Evolutionary conservation across 92 coral and sea anemone genomes (phyloP).

Genomic region (Plumapathes pennacea): DNA sequence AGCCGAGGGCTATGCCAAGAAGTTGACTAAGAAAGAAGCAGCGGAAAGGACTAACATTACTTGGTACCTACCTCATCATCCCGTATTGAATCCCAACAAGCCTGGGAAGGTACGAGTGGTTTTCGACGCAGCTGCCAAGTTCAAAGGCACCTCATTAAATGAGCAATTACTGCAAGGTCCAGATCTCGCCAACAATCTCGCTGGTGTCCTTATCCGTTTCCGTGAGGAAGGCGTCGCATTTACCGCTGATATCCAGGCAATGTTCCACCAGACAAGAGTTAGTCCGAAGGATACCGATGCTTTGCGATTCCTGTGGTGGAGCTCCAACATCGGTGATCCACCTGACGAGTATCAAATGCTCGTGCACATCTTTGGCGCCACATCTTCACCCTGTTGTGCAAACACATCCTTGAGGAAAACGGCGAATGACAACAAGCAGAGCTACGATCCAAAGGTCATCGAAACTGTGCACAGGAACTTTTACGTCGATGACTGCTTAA

Average conservation of each 20-base stretch:
- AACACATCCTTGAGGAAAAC: slow-evolving; percentile 47
- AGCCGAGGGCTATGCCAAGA: slow-evolving; percentile 42
- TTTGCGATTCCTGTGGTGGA: slow-evolving; percentile 63
- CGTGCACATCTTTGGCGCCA: slow-evolving; percentile 61
- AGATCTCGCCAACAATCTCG: slow-evolving; percentile 44
- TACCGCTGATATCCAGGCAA: slow-evolving; percentile 56
- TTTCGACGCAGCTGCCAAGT: slow-evolving; percentile 64
- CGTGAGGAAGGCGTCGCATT: slow-evolving; percentile 49
- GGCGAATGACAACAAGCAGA: slow-evolving; percentile 48
- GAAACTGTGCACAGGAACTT: slow-evolving; percentile 49
- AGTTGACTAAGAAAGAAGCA: slow-evolving; percentile 38
- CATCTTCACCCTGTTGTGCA: slow-evolving; percentile 60
- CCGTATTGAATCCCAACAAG: slow-evolving; percentile 40
- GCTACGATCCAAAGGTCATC: slow-evolving; percentile 36
- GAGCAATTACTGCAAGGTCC: slow-evolving; percentile 66
- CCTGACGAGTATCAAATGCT: slow-evolving; percentile 52
- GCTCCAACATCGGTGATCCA: slow-evolving; percentile 4
- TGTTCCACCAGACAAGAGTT: slow-evolving; percentile 54
- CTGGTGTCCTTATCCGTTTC: slow-evolving; percentile 62
- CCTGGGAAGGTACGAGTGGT: slow-evolving; percentile 62
- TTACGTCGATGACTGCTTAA: slow-evolving; percentile 58
- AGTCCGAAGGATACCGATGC: slow-evolving; percentile 39
- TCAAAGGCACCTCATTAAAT: slow-evolving; percentile 39
- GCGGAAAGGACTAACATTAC: slow-evolving; percentile 16
- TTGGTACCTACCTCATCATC: slow-evolving; percentile 61